These are phyloP conservation scores for Smittia sp. DNA, from an alignment of 2,888 invertebrate species.

Conservation along the genomic window DNA sequence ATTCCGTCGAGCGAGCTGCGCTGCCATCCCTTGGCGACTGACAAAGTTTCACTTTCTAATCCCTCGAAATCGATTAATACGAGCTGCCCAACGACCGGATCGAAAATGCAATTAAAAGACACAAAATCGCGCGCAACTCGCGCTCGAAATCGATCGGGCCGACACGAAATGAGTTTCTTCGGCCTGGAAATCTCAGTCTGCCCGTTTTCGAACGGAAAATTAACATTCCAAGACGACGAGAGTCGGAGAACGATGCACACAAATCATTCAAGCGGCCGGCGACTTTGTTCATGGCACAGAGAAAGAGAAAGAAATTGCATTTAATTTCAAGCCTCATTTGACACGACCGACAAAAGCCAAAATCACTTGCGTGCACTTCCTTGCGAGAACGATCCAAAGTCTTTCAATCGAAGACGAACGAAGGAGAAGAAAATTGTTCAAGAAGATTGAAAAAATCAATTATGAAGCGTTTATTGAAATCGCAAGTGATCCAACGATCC, in stretches of 20 bases:
- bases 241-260: not conserved
- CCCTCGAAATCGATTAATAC: not conserved
- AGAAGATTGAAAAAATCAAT: constrained; percentile 4
- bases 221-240: constrained; percentile 16
- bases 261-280: constrained; percentile 12
- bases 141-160: not conserved
- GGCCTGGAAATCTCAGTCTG: not conserved
- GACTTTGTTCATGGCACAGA: constrained; percentile 7
- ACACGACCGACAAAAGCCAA: not conserved
- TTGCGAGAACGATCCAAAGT: not conserved
- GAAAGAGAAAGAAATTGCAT: not conserved
- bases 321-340: constrained; percentile 20
- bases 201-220: not conserved
- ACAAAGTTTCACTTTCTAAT: constrained; percentile 19
- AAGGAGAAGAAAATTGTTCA: not conserved
- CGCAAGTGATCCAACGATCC: constrained; percentile 14
- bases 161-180: constrained; percentile 2
- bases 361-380: not conserved
- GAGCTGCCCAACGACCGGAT: constrained; percentile 23
- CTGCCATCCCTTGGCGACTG: not conserved
- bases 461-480: constrained; percentile 2
- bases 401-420: not conserved
- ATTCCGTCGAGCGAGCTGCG: too few species aligned
- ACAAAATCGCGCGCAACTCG: not conserved
- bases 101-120: constrained; percentile 24